Evolutionary conservation across 2,888 invertebrate species (phyloP).

Genomic region (Drosophila kanekoi): DNA sequence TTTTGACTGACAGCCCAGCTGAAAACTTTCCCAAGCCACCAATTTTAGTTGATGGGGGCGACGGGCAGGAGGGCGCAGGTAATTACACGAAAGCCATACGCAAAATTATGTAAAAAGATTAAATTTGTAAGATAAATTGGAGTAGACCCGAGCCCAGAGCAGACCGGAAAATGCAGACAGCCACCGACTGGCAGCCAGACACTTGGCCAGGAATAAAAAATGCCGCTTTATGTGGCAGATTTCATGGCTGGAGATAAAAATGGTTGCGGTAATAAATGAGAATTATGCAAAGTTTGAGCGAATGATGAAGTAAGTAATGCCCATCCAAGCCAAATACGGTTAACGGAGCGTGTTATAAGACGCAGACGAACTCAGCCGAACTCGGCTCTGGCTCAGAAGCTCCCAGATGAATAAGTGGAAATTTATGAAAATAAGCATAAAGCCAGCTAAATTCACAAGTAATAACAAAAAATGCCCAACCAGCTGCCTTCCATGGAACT

Average conservation of each 20-base stretch:
- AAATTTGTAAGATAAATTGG: slow-evolving; percentile 79
- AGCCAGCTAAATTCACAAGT: slow-evolving; percentile 61
- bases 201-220: slow-evolving; percentile 71
- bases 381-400: slow-evolving; percentile 17
- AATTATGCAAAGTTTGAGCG: slow-evolving; percentile 77
- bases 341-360: slow-evolving; percentile 80
- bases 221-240: slow-evolving; percentile 58
- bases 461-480: slow-evolving; percentile 51
- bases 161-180: slow-evolving; percentile 46
- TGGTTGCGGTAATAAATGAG: slow-evolving; percentile 77
- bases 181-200: slow-evolving; percentile 24
- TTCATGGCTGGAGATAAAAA: slow-evolving; percentile 66
- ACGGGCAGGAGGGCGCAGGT: slow-evolving; percentile 49
- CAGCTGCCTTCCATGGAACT: slow-evolving; percentile 55
- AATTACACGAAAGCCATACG: slow-evolving; percentile 77
- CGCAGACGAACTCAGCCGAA: slow-evolving; percentile 33
- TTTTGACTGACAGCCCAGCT: slow-evolving; percentile 53
- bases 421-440: slow-evolving; percentile 71
- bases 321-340: slow-evolving; percentile 69
- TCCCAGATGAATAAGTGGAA: slow-evolving; percentile 74
- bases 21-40: slow-evolving; percentile 68
- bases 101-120: slow-evolving; percentile 79
- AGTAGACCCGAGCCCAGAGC: slow-evolving; percentile 33
- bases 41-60: neutral
- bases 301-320: slow-evolving; percentile 77